Base-by-base conservation (phyloP, 2,113 vertebrate genomes). In the Macroglossus sobrinus region DNA sequence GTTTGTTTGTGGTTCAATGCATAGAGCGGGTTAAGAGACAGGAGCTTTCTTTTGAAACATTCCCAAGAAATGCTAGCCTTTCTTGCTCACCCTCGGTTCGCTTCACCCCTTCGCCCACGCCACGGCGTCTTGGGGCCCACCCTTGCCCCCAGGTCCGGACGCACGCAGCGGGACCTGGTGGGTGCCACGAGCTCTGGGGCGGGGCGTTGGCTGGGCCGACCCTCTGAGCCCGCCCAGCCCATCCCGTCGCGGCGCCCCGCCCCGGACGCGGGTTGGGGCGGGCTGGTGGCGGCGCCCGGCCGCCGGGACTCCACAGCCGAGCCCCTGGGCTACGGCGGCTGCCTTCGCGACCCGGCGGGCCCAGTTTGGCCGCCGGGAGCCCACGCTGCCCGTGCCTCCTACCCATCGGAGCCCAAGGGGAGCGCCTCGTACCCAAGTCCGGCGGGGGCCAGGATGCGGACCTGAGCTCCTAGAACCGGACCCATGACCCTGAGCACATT, bases 401-500 rank as follows among this genome's bases (percentile, higher is more conserved):
- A 38, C 50, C 38, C 2, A 4, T 47, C 61, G 30, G 59, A 87
- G 30, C 69, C 74, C n/a, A n/a, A 18, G 35, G 24, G 16, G 6
- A 75, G 38, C 30, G 43, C 64, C 85, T 74, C 3, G n/a, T 61
- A 89, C 74, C 45, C 2, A 3, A 68, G 43, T 40, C 43, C 2
- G 19, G 95, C 2, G 3, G 75, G 61, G 40, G 59, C 76, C 92
- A 47, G 35, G 35, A 97, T 96, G 97, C 26, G 33, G 47, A 81
- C n/a, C 45, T 63, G 35, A 53, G 82, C 75, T 95, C 66, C 50
- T 19, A 86, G 88, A 96, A 84, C 53, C 50, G 76, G 75, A 80
- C 98, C 91, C 76, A 99, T 99, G 99, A 99, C 99, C 64, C 98
- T 99, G 86, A 99, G 98, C 47, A 97, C 97, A 28, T 94, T 98